Base-by-base conservation (phyloP, 2,888 invertebrate species). In the Tetramorium bicarinatum region DNA sequence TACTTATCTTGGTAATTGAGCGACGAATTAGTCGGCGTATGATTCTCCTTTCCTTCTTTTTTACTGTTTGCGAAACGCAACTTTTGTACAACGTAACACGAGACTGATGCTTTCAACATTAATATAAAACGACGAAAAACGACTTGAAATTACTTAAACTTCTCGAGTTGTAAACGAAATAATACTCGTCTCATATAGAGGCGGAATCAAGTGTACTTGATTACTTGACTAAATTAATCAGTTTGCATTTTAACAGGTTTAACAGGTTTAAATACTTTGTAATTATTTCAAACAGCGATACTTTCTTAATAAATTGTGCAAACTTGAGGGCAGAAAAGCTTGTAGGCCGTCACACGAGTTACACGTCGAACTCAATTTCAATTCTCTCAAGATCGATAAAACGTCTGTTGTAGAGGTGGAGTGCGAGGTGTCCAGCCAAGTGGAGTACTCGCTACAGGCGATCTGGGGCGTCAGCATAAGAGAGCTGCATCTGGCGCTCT, bases 391-490 rank as follows among this genome's bases (percentile, higher is more conserved):
- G 61, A 44, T 64, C 25, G 25, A 25, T 2, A 2, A 71, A 71
- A 82, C 21, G 21, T 80, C 18, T 80, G 67, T 87, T 87, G 0
- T 71, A 97, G 97, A 97, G 94, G 96, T 97, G 67, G 96, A 97
- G 93, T 97, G 97, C 95, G 96, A 96, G 89, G 96, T 97, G 75
- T 97, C 97, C 34, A 97, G 97, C 89, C 97, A 97, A 93, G 97
- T 97, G 81, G 96, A 96, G 83, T 97, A 97, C 94, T 96, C 96
- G 94, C 95, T 97, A 87, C 96, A 97, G 90, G 97, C 97, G 89
- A 97, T 97, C 95, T 97, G 97, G 97, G 97, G 97, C 6, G 97
- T 97, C 67, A 97, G 97, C 49, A 97, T 97, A 85, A 95, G 97
- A 87, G 97, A 97, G 93, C 95, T 97, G 83, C 97, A 97, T 93